Conservation (phyloP, 2,888 invertebrate species). For the Limnephilus lunatus region DNA sequence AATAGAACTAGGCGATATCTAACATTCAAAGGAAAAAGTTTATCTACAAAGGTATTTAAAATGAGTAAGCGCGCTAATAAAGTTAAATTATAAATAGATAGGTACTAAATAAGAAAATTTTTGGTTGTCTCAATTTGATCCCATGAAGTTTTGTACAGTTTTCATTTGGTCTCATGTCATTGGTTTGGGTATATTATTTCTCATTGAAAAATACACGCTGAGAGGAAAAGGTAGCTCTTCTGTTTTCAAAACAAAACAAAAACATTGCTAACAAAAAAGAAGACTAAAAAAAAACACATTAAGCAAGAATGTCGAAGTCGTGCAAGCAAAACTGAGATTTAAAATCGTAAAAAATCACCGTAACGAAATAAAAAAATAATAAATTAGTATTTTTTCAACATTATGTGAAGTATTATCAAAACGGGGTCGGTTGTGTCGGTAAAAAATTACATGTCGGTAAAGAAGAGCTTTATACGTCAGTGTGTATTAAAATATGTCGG, state of each 20-base stretch:
- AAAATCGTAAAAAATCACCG: constrained; percentile 10
- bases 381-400: neutral
- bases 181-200: neutral
- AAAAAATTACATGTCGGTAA: constrained; percentile 12
- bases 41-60: constrained; percentile 39
- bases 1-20: constrained; percentile 3
- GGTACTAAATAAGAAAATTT: neutral
- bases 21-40: neutral
- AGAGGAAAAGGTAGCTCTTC: neutral
- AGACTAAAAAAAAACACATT: constrained; percentile 36
- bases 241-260: neutral
- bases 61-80: constrained; percentile 36
- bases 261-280: neutral
- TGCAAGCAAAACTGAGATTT: constrained; percentile 42
- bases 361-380: neutral
- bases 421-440: constrained; percentile 15
- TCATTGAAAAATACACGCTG: neutral
- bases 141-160: neutral
- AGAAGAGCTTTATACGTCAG: constrained; percentile 13
- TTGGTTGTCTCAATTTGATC: neutral
- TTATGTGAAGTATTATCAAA: constrained; percentile 10
- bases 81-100: constrained; percentile 12
- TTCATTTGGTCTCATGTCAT: neutral
- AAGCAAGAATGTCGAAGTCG: constrained; percentile 44
- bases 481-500: constrained; percentile 6